Evolutionary conservation across 2,888 invertebrate genomes (phyloP).

Genomic region (Megalurothrips usitatus): DNA sequence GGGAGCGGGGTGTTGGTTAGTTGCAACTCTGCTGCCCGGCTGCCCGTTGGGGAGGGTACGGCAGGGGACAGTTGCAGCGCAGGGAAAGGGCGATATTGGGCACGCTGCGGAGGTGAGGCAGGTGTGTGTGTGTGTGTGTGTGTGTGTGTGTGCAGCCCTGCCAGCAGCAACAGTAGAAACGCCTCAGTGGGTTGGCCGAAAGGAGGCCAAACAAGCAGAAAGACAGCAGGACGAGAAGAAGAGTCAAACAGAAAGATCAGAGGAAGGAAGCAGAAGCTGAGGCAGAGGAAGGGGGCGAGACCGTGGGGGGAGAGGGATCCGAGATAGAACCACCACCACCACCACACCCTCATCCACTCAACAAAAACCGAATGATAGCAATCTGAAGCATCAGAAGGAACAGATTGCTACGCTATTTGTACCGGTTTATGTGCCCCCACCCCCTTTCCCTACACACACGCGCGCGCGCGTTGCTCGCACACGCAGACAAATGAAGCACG

Average conservation of each 20-base stretch:
- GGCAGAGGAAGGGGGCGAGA: not conserved
- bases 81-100: not conserved
- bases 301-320: not conserved
- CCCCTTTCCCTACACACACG: not conserved
- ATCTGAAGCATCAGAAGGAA: not conserved
- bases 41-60: too few species aligned
- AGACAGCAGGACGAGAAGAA: too few species aligned
- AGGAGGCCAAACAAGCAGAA: conserved; percentile 13
- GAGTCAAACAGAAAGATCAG: too few species aligned
- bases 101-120: not conserved
- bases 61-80: too few species aligned
- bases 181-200: not conserved
- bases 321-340: too few species aligned
- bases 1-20: not conserved
- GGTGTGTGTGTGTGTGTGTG: not conserved
- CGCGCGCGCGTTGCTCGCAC: not conserved
- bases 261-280: not conserved
- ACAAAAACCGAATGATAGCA: not conserved
- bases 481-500: not conserved
- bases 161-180: not conserved
- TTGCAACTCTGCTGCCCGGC: too few species aligned
- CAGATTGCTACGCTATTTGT: not conserved
- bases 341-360: not conserved
- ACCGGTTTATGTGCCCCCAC: not conserved
- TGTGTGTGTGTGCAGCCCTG: not conserved